A percentile compares a stretch with the other conserved stretches of the same genome.
phyloP scores from a whole-genome alignment of 2,888 invertebrate genomes.

The Phortica okadai region DNA sequence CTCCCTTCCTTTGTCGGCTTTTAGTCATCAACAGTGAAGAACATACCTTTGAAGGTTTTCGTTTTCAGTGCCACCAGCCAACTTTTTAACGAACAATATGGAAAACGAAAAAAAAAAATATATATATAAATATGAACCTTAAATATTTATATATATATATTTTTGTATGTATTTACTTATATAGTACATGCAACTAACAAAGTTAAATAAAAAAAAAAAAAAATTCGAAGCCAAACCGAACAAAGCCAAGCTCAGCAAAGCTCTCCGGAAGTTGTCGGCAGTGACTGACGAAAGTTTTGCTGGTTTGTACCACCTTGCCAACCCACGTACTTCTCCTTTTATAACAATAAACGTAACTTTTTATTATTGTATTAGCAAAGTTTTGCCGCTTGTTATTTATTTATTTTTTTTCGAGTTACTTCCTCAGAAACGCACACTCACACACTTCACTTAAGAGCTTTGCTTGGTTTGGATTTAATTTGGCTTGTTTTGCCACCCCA shows the following conservation, averaged over 20 bases:
- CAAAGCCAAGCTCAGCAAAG: not conserved
- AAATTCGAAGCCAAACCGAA: not conserved
- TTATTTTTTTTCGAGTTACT: not conserved
- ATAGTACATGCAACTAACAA: not conserved
- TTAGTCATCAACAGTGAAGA: not conserved
- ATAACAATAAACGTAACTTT: constrained; percentile 24
- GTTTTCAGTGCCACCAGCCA: not conserved
- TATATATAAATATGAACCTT: too few species aligned
- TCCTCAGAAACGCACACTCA: not conserved
- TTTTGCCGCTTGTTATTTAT: not conserved
- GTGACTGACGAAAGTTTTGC: constrained; percentile 20
- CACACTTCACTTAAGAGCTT: too few species aligned
- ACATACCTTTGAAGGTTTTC: constrained; percentile 13
- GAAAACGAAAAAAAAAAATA: too few species aligned
- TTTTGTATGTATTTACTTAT: too few species aligned
- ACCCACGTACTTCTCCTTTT: not conserved
- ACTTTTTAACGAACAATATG: too few species aligned
- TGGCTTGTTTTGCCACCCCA: not conserved
- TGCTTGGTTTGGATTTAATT: too few species aligned
- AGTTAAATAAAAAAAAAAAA: not conserved
- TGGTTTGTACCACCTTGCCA: not conserved
- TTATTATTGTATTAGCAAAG: constrained; percentile 27
- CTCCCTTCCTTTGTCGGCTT: not conserved
- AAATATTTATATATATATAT: too few species aligned
- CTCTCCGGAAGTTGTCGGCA: constrained; percentile 9